Evolutionary conservation across 2,888 invertebrate species (phyloP), one percentile per base, ranked within the genome.

Genomic region (Resseliella maxima): DNA sequence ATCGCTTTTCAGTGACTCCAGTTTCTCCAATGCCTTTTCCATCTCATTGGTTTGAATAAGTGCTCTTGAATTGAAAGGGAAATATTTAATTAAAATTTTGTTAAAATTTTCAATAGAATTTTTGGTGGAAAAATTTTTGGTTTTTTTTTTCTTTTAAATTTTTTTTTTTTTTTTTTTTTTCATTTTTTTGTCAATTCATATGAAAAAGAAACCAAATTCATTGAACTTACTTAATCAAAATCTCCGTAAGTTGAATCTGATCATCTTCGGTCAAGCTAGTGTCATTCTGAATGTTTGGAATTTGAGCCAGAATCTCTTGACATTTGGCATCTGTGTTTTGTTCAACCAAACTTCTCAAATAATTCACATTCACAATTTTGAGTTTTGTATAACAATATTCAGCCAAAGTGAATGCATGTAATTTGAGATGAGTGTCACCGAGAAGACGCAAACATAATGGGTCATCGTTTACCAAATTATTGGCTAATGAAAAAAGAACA

Each of bases 371-470:
- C 10, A 41, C 87, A 50, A 50, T 87, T 0, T 89, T 89, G 35
- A 90, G 87, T 38, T 89, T 88, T 41, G 88, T 88, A 87, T 89
- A 89, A 36, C 89, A 72, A 12, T 88, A 86, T 54, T 89, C 87
- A 0, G 93, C 93, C 87, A 93, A 91, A 54, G 91, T 90, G 89
- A 91, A 92, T 83, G 93, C 92, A 86, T 93, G 91, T 54, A 94
- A 89, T 87, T 90, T 90, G 86, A 92, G 88, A 88, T 92, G 92
- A 72, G 92, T 90, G 85, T 91, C 90, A 6, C 92, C 91, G 59
- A 94, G 89, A 59, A 93, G 89, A 81, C 92, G 89, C 10, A 38
- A 83, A 24, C 83, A 83, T 12, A 83, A 24, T 0, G 6, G 2
- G n/a, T 83, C 41, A 0, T n/a, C n/a, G n/a, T n/a, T n/a, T n/a